These are phyloP conservation scores for Fragum whitleyi DNA, from an alignment of 2,888 invertebrate genomes.

Conservation along the genomic window DNA sequence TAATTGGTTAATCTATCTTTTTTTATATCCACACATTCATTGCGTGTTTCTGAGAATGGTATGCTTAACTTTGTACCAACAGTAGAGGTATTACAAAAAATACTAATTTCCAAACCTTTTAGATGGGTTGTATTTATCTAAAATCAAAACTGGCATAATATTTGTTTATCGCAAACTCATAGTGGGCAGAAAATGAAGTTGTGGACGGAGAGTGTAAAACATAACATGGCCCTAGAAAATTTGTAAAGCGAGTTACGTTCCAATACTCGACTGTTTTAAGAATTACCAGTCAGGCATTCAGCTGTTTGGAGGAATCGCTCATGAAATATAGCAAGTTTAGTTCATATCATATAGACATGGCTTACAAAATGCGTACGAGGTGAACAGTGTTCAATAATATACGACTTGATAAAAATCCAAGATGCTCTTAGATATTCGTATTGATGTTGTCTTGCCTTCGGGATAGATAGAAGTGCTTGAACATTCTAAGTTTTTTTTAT, in stretches of 20 bases:
- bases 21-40: no score
- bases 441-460: conserved; percentile 7
- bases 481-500: conserved; percentile 18
- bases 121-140: no score
- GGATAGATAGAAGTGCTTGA: conserved; percentile 12
- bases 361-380: neutral
- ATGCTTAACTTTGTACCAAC: no score
- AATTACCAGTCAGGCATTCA: neutral
- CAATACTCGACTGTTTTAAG: neutral
- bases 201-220: no score
- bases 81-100: no score
- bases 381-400: neutral
- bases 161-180: no score
- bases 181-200: no score
- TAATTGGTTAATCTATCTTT: no score
- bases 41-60: no score
- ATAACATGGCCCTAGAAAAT: no score
- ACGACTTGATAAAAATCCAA: conserved; percentile 1
- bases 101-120: no score
- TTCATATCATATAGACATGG: neutral
- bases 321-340: neutral
- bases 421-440: conserved; percentile 12
- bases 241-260: neutral
- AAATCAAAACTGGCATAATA: no score
- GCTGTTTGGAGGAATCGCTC: neutral